Evolutionary conservation across 1,140 invertebrate species (phyloP), one percentile per base, ranked within the genome.

Genomic region (Trigoniulus corallinus): DNA sequence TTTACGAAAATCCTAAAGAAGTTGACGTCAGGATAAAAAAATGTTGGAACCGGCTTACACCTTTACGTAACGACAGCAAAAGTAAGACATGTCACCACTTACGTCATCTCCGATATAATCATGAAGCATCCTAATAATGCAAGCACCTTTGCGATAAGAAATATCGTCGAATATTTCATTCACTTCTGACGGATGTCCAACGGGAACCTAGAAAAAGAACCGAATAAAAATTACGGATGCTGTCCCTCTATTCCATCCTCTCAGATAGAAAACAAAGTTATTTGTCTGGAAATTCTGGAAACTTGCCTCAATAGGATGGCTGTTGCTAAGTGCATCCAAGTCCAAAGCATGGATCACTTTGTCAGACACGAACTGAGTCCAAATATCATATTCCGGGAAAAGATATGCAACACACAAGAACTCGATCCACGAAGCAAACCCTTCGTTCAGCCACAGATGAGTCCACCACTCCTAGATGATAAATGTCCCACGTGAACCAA

Each of bases 121-220:
- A 64, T 95, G 88, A 37, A 98, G 69, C 95, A 98, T 98, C 57
- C 92, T 74, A 46, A 98, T 96, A 1, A 98, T 81, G 29, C 87
- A 88, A 0, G 87, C 85, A n/a, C 71, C 88, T 70, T 96, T 96
- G 57, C 81, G 81, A 65, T 96, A 97, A 29, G 89, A 93, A 61
- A 97, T 95, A 56, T 85, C 80, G 71, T 95, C 89, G 67, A 95
- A 97, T 56, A 95, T 92, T 65, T 91, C 87, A 63, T 91, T 86
- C 56, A 96, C 88, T 68, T 96, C 87, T 3, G 81, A 78, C 0
- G 88, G 85, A 71, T 91, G 81, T 1, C 81, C 79, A 0, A 93
- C 85, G 29, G 84, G 81, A 15, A 89, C 64, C 50, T 48, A 24
- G 15, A 7, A 47, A 27, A 4, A 47, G 4, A 37, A 37, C 7